Base-by-base conservation (phyloP, 92 coral and sea anemone species). In the Scolanthus callimorphus region DNA sequence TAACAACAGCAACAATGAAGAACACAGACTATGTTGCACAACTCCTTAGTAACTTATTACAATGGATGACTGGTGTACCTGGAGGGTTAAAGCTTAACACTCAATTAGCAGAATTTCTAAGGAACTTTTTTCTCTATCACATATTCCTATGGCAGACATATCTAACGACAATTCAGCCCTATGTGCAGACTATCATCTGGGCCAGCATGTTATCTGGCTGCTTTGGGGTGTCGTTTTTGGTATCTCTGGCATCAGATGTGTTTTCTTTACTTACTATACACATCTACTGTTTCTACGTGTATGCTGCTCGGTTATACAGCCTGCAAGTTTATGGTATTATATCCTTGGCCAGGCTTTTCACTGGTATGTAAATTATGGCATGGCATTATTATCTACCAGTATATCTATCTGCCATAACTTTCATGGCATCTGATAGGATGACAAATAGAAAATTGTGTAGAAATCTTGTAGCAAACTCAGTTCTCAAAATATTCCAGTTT, bases 281-380 rank as follows among this genome's bases (percentile, higher is more conserved):
- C 25, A 89, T 94, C 50, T 89, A 94, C 77, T 94, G 96, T 50
- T 94, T 94, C 69, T 94, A 94, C 50, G 96, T 88, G 61, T 94
- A 94, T 81, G 99, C 99, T 30, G 96, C 99, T 15, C 77, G 94
- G 39, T 73, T 94, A 45, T 94, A 89, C 65, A 73, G 87, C 39
- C 69, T 88, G 43, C 96, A 94, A 60, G 53, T 94, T 2, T 74
- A 89, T 71, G 87, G 82, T 25, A 59, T 94, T 25, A 50, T 83
- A 41, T 65, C 90, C 1, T 49, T 94, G 34, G 77, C 87, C 20
- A 84, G 92, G 47, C 89, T 88, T 34, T 94, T 94, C 46, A 94
- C 99, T 61, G 99, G 99, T 91, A 44, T 29, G 89, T 65, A 30
- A 8, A 13, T n/a, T n/a, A n/a, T n/a, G n/a, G n/a, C n/a, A n/a